phyloP scores from a whole-genome alignment of 2,888 invertebrate species.

The Nemotelus nigrinus region DNA sequence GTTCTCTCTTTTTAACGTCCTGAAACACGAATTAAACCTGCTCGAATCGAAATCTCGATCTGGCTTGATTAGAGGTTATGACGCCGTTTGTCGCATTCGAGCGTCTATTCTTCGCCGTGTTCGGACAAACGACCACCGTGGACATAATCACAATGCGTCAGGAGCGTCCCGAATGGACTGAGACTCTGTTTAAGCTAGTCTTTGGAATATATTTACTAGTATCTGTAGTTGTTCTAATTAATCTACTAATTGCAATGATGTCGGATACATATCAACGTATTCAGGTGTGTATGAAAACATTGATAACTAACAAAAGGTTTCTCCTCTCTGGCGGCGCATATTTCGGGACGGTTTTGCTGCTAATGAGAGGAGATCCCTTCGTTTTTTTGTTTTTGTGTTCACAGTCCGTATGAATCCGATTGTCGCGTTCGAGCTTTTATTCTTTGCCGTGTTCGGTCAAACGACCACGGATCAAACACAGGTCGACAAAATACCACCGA shows the following conservation, averaged over 20 bases:
- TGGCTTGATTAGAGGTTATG: slow-evolving; percentile 68
- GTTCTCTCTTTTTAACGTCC: slow-evolving; percentile 10
- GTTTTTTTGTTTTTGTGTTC: slow-evolving; percentile 56
- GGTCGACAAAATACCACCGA: slow-evolving; percentile 70
- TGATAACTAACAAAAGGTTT: slow-evolving; percentile 53
- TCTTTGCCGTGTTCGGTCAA: slow-evolving; percentile 98
- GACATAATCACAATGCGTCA: slow-evolving; percentile 80
- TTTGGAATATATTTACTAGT: slow-evolving; percentile 98
- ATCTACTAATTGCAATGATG: slow-evolving; percentile 99
- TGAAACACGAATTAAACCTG: slow-evolving; percentile 7
- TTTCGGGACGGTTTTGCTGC: neutral
- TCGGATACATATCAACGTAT: slow-evolving; percentile 99
- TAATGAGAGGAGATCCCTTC: slow-evolving; percentile 44
- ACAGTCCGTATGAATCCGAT: slow-evolving; percentile 91
- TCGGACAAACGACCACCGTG: slow-evolving; percentile 90
- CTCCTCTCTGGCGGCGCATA: slow-evolving; percentile 41
- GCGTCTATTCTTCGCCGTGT: slow-evolving; percentile 97
- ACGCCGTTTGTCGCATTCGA: slow-evolving; percentile 93
- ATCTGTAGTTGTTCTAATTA: slow-evolving; percentile 96
- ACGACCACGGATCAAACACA: slow-evolving; percentile 84
- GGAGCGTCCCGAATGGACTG: slow-evolving; percentile 82
- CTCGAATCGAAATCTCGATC: slow-evolving; percentile 5
- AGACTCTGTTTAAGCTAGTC: slow-evolving; percentile 87
- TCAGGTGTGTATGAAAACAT: slow-evolving; percentile 78
- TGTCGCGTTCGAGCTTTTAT: slow-evolving; percentile 95